A percentile compares a stretch with the other conserved stretches of the same genome.
Conservation (phyloP, 2,113 vertebrate species). For the Amphiprion percula region DNA sequence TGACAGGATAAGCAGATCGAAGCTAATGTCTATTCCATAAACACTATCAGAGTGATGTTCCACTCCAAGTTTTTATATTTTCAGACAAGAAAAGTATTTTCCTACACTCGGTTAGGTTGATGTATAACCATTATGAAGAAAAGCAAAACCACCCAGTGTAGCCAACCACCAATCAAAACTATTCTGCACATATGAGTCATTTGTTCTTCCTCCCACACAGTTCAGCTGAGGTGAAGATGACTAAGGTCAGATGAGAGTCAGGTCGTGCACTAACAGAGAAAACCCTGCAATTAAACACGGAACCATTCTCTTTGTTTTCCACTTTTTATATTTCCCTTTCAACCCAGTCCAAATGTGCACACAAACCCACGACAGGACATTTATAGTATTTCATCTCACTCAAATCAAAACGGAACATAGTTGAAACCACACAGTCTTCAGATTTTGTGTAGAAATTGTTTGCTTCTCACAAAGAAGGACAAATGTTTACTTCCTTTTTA, state of each 20-base stretch:
- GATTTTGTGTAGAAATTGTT: not conserved
- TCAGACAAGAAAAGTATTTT: slow-evolving; percentile 49
- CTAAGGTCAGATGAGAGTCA: slow-evolving; percentile 44
- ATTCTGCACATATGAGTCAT: slow-evolving; percentile 57
- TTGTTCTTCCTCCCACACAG: slow-evolving; percentile 51
- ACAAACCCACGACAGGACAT: slow-evolving; percentile 2
- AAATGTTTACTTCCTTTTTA: slow-evolving; percentile 6
- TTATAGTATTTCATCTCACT: not conserved
- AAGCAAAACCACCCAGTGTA: slow-evolving; percentile 38
- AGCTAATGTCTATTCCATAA: slow-evolving; percentile 37
- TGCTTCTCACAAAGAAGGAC: not conserved
- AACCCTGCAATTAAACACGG: slow-evolving; percentile 35
- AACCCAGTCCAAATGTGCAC: slow-evolving; percentile 9
- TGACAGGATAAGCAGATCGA: slow-evolving; percentile 21
- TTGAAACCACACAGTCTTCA: not conserved
- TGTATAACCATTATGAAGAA: slow-evolving; percentile 54
- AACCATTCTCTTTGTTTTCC: slow-evolving; percentile 30
- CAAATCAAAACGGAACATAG: slow-evolving; percentile 1
- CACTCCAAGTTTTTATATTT: slow-evolving; percentile 38
- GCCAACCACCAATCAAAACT: slow-evolving; percentile 58
- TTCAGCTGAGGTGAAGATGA: slow-evolving; percentile 56
- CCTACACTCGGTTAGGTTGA: slow-evolving; percentile 24
- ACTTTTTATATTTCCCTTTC: slow-evolving; percentile 3
- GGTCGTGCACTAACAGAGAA: slow-evolving; percentile 32
- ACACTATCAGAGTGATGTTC: slow-evolving; percentile 40